phyloP scores from a whole-genome alignment of 1,140 invertebrate species.

The Geopemphigus sp. region DNA sequence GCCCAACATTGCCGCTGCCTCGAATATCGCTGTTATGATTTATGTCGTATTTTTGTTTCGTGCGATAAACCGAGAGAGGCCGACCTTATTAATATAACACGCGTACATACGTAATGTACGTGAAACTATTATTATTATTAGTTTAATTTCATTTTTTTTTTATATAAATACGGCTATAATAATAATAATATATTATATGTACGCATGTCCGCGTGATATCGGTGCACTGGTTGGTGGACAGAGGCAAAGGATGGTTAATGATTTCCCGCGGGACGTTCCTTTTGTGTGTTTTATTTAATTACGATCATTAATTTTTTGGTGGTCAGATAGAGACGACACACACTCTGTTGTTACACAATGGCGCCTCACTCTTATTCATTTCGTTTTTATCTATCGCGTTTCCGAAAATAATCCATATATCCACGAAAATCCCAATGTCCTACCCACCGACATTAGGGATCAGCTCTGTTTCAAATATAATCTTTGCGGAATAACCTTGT shows the following conservation, averaged over 20 bases:
- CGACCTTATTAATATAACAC: background rate
- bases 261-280: conserved; percentile 35
- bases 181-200: background rate
- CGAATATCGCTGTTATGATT: conserved; percentile 3
- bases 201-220: no score
- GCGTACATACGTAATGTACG: background rate
- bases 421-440: background rate
- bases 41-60: conserved; percentile 31
- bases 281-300: conserved; percentile 44
- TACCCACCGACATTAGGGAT: background rate
- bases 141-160: background rate
- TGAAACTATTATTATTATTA: background rate
- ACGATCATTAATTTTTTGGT: conserved; percentile 11
- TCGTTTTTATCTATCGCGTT: background rate
- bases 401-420: background rate
- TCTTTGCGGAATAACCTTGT: no score
- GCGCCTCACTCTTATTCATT: conserved; percentile 30
- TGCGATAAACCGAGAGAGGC: conserved; percentile 21
- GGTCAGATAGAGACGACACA: background rate
- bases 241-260: background rate
- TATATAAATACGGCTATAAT: background rate
- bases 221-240: no score
- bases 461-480: background rate
- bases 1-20: background rate
- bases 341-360: conserved; percentile 1